Evolutionary conservation across 2,113 vertebrate species (phyloP), one percentile per base, ranked within the genome.

Genomic region (Osmerus eperlanus): DNA sequence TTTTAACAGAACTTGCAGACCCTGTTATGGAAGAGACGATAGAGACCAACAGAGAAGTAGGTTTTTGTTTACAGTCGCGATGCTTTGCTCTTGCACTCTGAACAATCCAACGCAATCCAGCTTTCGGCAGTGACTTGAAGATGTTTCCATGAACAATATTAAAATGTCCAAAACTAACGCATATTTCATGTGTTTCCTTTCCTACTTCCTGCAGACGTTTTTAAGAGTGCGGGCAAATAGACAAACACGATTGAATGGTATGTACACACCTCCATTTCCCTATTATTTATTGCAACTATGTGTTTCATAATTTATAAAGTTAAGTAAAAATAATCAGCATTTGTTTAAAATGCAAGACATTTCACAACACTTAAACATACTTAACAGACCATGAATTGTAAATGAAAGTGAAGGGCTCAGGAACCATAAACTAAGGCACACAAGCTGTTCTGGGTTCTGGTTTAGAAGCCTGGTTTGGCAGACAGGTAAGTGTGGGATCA

Each of bases 241-340:
- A 86, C 97, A 98, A 91, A 97, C 97, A 70, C 93, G 97, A 87
- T 91, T 99, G 94, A 99, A 99, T 94, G 97, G 97, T 99, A 94
- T 83, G 97, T 96, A 85, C 19, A 83, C 58, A 72, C 11, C 68
- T 3, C 6, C 54, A 16, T n/a, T 56, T 56, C n/a, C n/a, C 54
- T 18, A 7, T 56, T 56, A 56, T 47, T 12, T 6, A 47, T 47
- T 7, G 32, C 32, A 36, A 7, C 41, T 47, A 12, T 47, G 41
- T 47, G 41, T 47, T 47, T 47, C 41, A 12, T 11, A 5, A 47
- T 47, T 12, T 9, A 47, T 47, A 9, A 47, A 47, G 41, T 12
- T 9, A 36, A 36, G 32, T 2, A 4, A 36, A 47, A 11, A 11
- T 47, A 2, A 47, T 47, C 41, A 1, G 9, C 7, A 47, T 47